Evolutionary conservation across 2,888 invertebrate genomes (phyloP).

Genomic region (Dynastes maya): DNA sequence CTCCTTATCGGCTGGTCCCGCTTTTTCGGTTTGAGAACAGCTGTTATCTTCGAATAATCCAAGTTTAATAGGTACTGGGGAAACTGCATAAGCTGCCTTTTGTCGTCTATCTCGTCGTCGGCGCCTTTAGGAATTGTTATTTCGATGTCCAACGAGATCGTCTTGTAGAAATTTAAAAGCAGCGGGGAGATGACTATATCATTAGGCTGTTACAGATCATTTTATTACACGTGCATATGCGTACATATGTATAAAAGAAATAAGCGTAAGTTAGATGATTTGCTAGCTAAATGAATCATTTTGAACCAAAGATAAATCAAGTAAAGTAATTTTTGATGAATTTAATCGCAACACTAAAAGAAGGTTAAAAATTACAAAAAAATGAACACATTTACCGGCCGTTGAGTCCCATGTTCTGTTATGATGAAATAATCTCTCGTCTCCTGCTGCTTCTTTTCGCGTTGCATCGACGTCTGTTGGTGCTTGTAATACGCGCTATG

Average conservation of each 20-base stretch:
- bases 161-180: conserved; percentile 62
- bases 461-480: conserved; percentile 62
- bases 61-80: conserved; percentile 60
- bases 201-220: conserved; percentile 60
- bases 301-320: too few species aligned
- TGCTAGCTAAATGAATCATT: too few species aligned
- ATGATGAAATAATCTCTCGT: conserved; percentile 67
- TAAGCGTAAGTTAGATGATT: background rate
- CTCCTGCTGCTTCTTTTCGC: conserved; percentile 59
- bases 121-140: conserved; percentile 62
- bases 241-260: background rate
- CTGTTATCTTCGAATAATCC: conserved; percentile 54
- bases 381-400: conserved; percentile 61
- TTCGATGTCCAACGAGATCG: conserved; percentile 62
- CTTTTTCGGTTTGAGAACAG: conserved; percentile 40
- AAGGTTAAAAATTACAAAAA: too few species aligned
- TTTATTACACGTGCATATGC: background rate
- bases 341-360: too few species aligned
- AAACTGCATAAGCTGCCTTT: conserved; percentile 62
- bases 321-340: too few species aligned
- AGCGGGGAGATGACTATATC: conserved; percentile 59
- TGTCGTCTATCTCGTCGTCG: conserved; percentile 59
- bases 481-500: conserved; percentile 65
- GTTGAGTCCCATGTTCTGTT: conserved; percentile 65
- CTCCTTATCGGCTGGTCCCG: background rate